phyloP scores from a whole-genome alignment of 2,113 vertebrate genomes.

The Myocastor coypus region DNA sequence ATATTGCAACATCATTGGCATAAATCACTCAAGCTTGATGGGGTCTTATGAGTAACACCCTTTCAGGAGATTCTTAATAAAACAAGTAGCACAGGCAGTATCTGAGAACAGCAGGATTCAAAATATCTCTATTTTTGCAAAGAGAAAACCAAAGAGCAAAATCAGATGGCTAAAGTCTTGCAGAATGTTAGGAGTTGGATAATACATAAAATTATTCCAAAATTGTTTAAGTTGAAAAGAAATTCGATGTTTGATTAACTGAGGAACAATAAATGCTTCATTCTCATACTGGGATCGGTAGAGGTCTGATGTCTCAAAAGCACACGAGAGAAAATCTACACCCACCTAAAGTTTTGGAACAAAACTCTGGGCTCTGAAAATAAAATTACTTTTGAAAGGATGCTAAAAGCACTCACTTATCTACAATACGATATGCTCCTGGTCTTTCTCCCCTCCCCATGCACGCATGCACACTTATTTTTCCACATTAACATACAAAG shows the following conservation, averaged over 20 bases:
- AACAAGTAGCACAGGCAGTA: conserved; percentile 32
- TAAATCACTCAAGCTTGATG: conserved; percentile 36
- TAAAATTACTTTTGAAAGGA: conserved; percentile 64
- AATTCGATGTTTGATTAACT: conserved; percentile 69
- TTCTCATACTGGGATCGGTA: conserved; percentile 12
- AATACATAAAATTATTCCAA: conserved; percentile 58
- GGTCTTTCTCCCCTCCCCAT: accelerated
- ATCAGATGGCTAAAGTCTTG: background rate
- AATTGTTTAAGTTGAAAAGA: conserved; percentile 52
- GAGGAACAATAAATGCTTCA: conserved; percentile 54
- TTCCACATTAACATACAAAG: conserved; percentile 13
- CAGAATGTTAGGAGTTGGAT: background rate
- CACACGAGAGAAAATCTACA: conserved; percentile 30
- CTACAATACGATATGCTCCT: background rate
- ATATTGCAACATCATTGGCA: background rate
- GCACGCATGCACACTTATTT: background rate
- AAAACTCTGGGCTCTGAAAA: conserved; percentile 47
- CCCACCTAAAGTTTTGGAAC: conserved; percentile 67
- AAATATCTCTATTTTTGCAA: conserved; percentile 28
- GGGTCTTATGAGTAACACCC: conserved; percentile 44
- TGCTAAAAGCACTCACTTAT: conserved; percentile 61
- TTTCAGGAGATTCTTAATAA: conserved; percentile 62
- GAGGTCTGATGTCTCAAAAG: conserved; percentile 37
- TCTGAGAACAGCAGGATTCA: background rate
- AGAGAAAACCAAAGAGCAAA: conserved; percentile 31